phyloP scores from a whole-genome alignment of 2,888 invertebrate genomes.

The Smittia sp. region DNA sequence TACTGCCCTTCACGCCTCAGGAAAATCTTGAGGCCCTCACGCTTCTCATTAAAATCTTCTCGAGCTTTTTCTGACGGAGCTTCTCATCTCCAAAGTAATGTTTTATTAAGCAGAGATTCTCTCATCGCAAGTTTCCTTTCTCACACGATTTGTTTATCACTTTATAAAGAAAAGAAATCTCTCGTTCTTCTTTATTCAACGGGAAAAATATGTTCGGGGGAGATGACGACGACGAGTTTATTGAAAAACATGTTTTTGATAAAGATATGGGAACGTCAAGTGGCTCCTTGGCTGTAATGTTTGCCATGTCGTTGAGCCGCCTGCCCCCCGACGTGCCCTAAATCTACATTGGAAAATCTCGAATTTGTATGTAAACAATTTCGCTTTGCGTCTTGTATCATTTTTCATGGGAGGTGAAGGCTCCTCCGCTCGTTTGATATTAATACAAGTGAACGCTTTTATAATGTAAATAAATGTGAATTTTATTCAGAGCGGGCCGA shows the following conservation, averaged over 20 bases:
- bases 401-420: neutral
- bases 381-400: neutral
- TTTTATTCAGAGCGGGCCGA: conserved; percentile 16
- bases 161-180: conserved; percentile 1
- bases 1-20: too few species aligned
- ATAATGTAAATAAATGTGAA: conserved; percentile 36
- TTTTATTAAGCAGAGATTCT: too few species aligned
- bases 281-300: neutral
- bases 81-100: too few species aligned
- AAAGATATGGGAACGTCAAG: neutral
- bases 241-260: conserved; percentile 7
- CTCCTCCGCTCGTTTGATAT: neutral
- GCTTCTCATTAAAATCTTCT: too few species aligned
- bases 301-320: neutral
- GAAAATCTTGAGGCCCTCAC: too few species aligned
- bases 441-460: conserved; percentile 31
- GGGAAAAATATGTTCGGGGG: neutral
- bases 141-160: neutral
- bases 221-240: conserved; percentile 9
- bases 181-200: neutral
- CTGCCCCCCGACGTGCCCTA: neutral
- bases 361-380: conserved; percentile 14
- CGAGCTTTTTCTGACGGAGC: too few species aligned
- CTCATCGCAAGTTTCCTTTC: neutral
- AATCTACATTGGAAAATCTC: neutral